Evolutionary conservation across 2,888 invertebrate species (phyloP).

Genomic region (Cheilosia variabilis): DNA sequence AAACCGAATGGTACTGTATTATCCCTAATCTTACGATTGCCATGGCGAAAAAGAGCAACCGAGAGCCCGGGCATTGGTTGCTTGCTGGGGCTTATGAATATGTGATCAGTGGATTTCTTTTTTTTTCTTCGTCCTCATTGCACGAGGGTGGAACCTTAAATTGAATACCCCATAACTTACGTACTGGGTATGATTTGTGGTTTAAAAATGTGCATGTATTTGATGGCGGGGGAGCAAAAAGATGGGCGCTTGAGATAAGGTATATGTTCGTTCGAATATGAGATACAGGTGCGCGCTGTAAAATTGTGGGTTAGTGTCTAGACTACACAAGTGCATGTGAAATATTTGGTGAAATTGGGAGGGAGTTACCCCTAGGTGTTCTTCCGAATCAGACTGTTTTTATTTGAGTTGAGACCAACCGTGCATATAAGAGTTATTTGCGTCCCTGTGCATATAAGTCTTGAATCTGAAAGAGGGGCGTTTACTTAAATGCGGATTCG

Average conservation of each 20-base stretch:
- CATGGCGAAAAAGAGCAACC: constrained; percentile 19
- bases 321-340: too few relatives aligned
- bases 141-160: constrained; percentile 47
- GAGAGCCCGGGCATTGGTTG: background rate
- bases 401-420: too few relatives aligned
- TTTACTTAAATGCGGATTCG: too few relatives aligned
- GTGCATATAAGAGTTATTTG: too few relatives aligned
- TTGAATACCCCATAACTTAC: constrained; percentile 49
- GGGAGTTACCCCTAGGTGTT: too few relatives aligned
- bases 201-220: constrained; percentile 16
- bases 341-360: too few relatives aligned
- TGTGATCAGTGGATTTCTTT: constrained; percentile 64
- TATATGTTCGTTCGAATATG: background rate
- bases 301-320: too few relatives aligned
- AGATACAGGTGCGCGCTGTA: too few relatives aligned
- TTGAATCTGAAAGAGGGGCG: too few relatives aligned
- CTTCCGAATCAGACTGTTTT: too few relatives aligned
- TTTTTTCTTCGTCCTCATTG: background rate
- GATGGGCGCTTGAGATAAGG: background rate
- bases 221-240: background rate
- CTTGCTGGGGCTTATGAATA: constrained; percentile 61
- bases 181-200: constrained; percentile 65
- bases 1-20: constrained; percentile 48
- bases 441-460: too few relatives aligned
- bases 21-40: constrained; percentile 55